Percentiles rank a stretch among this genome's conserved stretches.
These are phyloP conservation scores for Euplagia quadripunctaria DNA, from an alignment of 2,888 invertebrate genomes.

Conservation along the genomic window DNA sequence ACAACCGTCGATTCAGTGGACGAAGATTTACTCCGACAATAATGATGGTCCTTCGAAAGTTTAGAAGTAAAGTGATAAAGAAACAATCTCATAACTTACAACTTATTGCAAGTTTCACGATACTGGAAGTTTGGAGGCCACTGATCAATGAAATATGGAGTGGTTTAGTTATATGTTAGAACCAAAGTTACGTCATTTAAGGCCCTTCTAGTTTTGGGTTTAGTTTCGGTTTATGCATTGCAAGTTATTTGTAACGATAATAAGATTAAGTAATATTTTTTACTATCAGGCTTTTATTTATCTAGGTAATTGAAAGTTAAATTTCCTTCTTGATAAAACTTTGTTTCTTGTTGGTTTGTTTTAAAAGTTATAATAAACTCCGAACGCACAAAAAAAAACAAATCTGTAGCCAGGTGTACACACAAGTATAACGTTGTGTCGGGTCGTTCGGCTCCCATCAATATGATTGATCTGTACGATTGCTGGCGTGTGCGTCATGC, in stretches of 20 bases:
- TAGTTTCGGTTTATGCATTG: slow-evolving; percentile 6
- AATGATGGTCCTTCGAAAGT: neutral
- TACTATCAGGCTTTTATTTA: neutral
- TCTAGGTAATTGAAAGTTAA: neutral
- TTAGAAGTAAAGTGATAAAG: slow-evolving; percentile 15
- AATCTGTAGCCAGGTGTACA: neutral
- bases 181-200: neutral
- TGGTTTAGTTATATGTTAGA: neutral
- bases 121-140: neutral
- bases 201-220: neutral
- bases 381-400: neutral
- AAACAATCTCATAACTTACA: slow-evolving; percentile 12
- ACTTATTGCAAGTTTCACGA: slow-evolving; percentile 11
- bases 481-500: too few relatives aligned
- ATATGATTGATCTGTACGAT: too few relatives aligned
- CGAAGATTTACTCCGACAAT: slow-evolving; percentile 26
- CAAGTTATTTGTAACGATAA: neutral
- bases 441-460: too few relatives aligned
- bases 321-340: neutral
- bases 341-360: neutral
- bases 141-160: slow-evolving; percentile 4
- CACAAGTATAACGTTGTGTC: neutral
- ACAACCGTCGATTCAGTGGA: slow-evolving; percentile 35
- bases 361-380: neutral
- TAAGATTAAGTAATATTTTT: neutral